Conservation (phyloP, 2,888 invertebrate species). For the Melieria crassipennis region DNA sequence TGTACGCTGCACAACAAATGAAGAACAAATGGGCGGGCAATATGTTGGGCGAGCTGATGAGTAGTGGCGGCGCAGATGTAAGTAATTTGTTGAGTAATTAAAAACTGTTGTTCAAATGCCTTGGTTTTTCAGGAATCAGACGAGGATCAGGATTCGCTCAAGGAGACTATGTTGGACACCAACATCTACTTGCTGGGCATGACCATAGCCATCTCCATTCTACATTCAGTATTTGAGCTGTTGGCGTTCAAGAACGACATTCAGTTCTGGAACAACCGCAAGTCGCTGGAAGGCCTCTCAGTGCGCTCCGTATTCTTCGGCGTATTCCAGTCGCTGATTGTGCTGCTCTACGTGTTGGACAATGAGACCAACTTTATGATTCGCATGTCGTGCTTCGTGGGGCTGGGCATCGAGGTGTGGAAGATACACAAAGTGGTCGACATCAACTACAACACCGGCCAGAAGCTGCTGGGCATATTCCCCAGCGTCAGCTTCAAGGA, state of each 20-base stretch:
- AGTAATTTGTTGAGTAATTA: constrained; percentile 4
- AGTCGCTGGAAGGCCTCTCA: constrained; percentile 95
- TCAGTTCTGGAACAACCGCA: constrained; percentile 99
- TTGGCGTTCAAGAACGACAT: constrained; percentile 99
- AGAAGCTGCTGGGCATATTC: constrained; percentile 79
- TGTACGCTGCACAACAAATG: constrained; percentile 97
- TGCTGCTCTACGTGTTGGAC: constrained; percentile 95
- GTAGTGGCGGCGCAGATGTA: constrained; percentile 68
- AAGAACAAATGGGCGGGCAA: constrained; percentile 81
- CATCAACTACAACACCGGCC: constrained; percentile 79
- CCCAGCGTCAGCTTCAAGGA: constrained; percentile 86
- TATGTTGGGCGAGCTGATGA: constrained; percentile 74
- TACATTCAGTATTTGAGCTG: constrained; percentile 98
- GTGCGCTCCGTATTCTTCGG: constrained; percentile 98
- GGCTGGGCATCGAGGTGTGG: constrained; percentile 97
- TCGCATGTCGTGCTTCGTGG: constrained; percentile 91
- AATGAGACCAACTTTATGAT: constrained; percentile 99
- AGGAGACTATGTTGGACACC: constrained; percentile 95
- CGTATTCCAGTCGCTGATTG: constrained; percentile 96
- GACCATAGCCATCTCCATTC: constrained; percentile 90
- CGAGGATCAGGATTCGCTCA: constrained; percentile 88
- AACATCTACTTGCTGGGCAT: constrained; percentile 93
- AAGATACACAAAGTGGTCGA: constrained; percentile 97
- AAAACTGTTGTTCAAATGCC: not conserved
- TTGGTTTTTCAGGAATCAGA: constrained; percentile 74